Percentiles rank a stretch among this genome's conserved stretches.
These are phyloP conservation scores for Lutjanus argentimaculatus DNA, from an alignment of 2,797 vertebrate species.

Conservation along the genomic window DNA sequence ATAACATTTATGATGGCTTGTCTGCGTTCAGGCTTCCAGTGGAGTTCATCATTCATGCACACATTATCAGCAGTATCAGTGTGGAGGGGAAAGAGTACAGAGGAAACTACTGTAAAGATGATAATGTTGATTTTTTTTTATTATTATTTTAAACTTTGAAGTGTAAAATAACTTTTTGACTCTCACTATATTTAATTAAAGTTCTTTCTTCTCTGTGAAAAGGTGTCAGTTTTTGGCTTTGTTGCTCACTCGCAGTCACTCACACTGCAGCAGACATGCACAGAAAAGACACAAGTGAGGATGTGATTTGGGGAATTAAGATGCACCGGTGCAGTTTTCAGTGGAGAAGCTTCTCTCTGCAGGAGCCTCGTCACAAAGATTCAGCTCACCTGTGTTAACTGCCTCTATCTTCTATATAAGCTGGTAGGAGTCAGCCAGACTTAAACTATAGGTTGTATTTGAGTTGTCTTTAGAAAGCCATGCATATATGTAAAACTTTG, in stretches of 20 bases:
- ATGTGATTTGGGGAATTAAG: not conserved
- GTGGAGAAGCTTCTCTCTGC: not conserved
- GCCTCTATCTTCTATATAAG: not conserved
- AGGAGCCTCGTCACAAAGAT: not conserved
- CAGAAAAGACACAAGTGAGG: not conserved
- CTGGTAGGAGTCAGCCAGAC: not conserved
- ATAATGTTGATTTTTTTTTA: conserved; percentile 94
- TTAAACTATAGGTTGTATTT: not conserved
- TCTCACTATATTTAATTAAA: conserved; percentile 99
- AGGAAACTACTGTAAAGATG: conserved; percentile 99
- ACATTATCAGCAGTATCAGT: conserved; percentile 90
- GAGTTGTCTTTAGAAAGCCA: not conserved
- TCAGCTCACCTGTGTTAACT: conserved; percentile 3
- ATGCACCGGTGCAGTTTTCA: not conserved
- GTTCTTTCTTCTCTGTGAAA: conserved; percentile 98
- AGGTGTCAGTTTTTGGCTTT: conserved; percentile 79
- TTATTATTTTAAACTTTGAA: conserved; percentile 89
- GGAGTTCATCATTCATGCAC: conserved; percentile 53
- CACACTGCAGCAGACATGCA: not conserved
- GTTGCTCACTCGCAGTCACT: conserved; percentile 57
- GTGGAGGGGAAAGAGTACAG: conserved; percentile 83
- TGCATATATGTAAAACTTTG: no score
- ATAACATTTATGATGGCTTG: conserved; percentile 57
- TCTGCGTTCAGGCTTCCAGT: conserved; percentile 60
- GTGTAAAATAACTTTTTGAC: conserved; percentile 99